These are phyloP conservation scores for zebrafish (Danio rerio) DNA, from an alignment of 2,113 vertebrate genomes.

Conservation along the genomic window GRCz12tu NC_133190.1:24176501-24177000, in stretches of 20 bases:
- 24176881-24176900: no score
- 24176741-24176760: background rate
- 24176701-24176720: background rate
- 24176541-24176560: background rate
- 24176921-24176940: no score
- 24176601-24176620: background rate
- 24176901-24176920: no score
- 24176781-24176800: background rate
- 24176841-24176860: no score
- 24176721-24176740: background rate
- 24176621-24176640: background rate
- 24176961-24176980: no score
- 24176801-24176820: background rate
- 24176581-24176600: background rate
- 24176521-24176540: background rate
- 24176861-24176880: no score
- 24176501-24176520: slow-evolving; percentile 17
- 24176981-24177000: no score
- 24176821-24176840: background rate
- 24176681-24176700: background rate
- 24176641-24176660: background rate
- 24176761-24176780: background rate
- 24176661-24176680: background rate
- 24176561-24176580: slow-evolving; percentile 20
- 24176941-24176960: no score